Evolutionary conservation across 2,888 invertebrate genomes (phyloP), one percentile per base, ranked within the genome.

Genomic region (Eupithecia subfuscata): DNA sequence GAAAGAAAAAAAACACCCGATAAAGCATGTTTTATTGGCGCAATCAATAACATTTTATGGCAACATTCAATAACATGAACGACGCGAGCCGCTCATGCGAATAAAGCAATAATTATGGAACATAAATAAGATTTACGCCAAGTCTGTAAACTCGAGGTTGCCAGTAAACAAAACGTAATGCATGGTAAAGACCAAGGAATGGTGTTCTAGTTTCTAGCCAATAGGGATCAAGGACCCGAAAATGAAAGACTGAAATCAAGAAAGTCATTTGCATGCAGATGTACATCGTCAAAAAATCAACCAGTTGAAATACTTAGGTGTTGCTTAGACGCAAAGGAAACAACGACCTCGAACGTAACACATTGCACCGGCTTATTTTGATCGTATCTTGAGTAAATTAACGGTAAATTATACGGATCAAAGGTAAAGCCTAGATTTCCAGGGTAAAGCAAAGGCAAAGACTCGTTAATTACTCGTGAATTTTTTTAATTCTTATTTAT

Each of bases 41-140:
- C 90, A 83, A 93, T 94, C 93, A 92, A 94, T 93, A 92, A 92
- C 92, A 90, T 90, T 92, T 93, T 92, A 94, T 93, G 88, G 90
- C 86, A 87, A 87, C 92, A 91, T 93, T 93, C 93, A 93, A 93
- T 94, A 94, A 91, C 90, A 90, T 89, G 89, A 89, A 89, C 88
- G 84, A 86, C 86, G 86, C 86, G 87, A 87, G 89, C 90, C 86
- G 88, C 88, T 91, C 90, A 87, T 86, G 90, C 93, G 91, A 86
- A 91, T 92, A 92, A 91, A 92, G 90, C 91, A 90, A 92, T 93
- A 94, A 94, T 94, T 94, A 93, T 90, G 84, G 84, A 82, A 89
- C 91, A 90, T 93, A 92, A 93, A 93, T 84, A 90, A 92, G 92
- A 93, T 94, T 93, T 93, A 93, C 90, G 86, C 84, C 85, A 83